Conservation (phyloP, 37 sponge, comb jelly and placozoan genomes). For the Geodia barretti region DNA sequence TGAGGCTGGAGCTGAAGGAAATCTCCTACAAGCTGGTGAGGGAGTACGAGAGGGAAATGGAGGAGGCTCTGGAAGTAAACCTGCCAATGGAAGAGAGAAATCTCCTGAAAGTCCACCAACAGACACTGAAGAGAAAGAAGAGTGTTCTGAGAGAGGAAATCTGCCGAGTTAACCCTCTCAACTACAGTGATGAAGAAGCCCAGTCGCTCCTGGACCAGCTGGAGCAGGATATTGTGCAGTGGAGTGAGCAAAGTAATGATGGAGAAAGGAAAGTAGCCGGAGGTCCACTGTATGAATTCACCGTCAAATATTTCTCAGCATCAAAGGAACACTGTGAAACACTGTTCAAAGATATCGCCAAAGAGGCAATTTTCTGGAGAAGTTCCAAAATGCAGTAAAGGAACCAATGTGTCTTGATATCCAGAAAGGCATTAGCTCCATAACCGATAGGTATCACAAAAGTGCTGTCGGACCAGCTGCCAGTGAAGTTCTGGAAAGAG, state of each 20-base stretch:
- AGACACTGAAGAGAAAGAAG: too few species aligned
- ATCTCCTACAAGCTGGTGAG: not conserved
- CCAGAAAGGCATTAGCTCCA: not conserved
- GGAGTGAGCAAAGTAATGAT: too few species aligned
- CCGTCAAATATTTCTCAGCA: conserved; percentile 4
- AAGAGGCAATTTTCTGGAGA: not conserved
- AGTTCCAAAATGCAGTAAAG: not conserved
- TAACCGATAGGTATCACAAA: not conserved
- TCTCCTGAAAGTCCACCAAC: too few species aligned
- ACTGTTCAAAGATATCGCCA: conserved; percentile 15
- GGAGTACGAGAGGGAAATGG: conserved; percentile 25
- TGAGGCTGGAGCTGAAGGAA: not conserved
- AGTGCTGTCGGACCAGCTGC: conserved; percentile 49
- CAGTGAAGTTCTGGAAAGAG: conserved; percentile 28
- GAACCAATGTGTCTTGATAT: conserved; percentile 3
- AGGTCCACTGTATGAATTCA: conserved; percentile 16
- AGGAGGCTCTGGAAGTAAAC: conserved; percentile 1
- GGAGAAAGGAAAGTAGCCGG: conserved; percentile 7
- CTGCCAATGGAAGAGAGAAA: conserved; percentile 43
- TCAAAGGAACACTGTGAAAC: not conserved
- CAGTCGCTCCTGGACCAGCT: too few species aligned
- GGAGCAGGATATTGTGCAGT: too few species aligned
- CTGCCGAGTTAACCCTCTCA: too few species aligned
- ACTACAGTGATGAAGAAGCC: too few species aligned
- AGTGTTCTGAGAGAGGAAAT: too few species aligned